Evolutionary conservation across 2,113 vertebrate species (phyloP).

Genomic region (Mugil cephalus): DNA sequence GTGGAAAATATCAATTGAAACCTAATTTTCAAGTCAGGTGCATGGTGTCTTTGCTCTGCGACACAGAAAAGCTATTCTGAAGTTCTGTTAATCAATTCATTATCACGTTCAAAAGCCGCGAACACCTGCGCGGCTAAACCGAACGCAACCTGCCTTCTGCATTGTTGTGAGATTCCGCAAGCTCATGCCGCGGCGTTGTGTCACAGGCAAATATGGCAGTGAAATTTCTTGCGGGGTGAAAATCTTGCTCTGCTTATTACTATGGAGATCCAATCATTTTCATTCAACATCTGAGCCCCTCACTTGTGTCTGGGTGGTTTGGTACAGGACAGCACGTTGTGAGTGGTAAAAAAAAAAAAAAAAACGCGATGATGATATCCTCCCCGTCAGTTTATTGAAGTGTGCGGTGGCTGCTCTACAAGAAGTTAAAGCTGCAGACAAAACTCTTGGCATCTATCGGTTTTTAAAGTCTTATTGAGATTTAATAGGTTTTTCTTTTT

Average conservation of each 20-base stretch:
- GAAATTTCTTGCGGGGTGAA: slow-evolving; percentile 37
- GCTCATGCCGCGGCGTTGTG: slow-evolving; percentile 14
- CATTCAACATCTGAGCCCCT: neutral
- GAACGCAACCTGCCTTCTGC: neutral
- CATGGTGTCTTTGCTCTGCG: slow-evolving; percentile 25
- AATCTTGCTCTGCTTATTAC: slow-evolving; percentile 34
- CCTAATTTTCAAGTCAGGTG: neutral
- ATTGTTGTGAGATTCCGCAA: slow-evolving; percentile 61
- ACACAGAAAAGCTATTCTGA: slow-evolving; percentile 52
- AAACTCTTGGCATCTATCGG: no score
- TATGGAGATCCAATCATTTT: slow-evolving; percentile 16
- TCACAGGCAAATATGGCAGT: slow-evolving; percentile 36
- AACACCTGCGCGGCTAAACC: slow-evolving; percentile 70
- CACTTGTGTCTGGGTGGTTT: neutral
- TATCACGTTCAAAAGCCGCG: slow-evolving; percentile 66
- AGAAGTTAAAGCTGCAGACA: neutral
- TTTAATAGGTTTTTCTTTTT: neutral
- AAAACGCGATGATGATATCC: neutral
- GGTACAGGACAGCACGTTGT: neutral
- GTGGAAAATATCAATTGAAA: slow-evolving; percentile 18
- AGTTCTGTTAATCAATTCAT: slow-evolving; percentile 62
- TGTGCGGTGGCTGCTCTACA: neutral
- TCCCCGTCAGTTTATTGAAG: neutral
- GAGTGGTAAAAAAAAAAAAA: neutral
- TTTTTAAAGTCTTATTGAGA: neutral